Evolutionary conservation across 2,113 vertebrate genomes (phyloP).

Genomic region (Puntigrus tetrazona): DNA sequence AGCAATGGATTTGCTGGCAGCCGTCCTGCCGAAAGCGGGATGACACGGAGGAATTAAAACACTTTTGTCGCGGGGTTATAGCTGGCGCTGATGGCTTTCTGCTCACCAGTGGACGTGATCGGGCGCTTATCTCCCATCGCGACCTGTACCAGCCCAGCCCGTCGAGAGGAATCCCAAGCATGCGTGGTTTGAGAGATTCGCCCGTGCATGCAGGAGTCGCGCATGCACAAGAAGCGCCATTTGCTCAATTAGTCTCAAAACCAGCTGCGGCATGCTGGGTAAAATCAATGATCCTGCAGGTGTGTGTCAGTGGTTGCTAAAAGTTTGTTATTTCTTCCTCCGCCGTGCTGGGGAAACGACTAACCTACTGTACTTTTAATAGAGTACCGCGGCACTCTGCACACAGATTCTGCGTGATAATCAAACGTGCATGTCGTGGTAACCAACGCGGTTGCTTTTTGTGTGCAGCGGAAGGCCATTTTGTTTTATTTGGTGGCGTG

Average conservation of each 20-base stretch:
- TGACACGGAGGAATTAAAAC: conserved; percentile 37
- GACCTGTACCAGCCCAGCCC: neutral
- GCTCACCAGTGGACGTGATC: conserved; percentile 4
- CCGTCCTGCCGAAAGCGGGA: neutral
- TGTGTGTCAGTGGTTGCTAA: neutral
- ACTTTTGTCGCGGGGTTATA: conserved; percentile 12
- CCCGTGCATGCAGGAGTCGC: neutral
- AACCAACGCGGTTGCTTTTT: neutral
- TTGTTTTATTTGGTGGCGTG: neutral
- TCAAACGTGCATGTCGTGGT: no score
- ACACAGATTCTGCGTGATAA: neutral
- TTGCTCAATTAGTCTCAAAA: neutral
- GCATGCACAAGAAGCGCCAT: neutral
- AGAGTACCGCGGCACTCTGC: neutral
- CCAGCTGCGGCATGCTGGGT: neutral
- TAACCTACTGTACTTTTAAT: no score
- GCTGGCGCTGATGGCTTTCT: conserved; percentile 6
- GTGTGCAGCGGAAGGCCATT: neutral
- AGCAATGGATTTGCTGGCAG: conserved; percentile 32
- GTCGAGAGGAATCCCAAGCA: conserved; percentile 31
- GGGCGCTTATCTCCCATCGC: conserved; percentile 43
- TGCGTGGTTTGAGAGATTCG: neutral
- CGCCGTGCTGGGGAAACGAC: neutral
- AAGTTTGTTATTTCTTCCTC: neutral
- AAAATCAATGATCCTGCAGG: conserved; percentile 10